Base-by-base conservation (phyloP, 2,888 invertebrate genomes). In the Sussaba pulchella region DNA sequence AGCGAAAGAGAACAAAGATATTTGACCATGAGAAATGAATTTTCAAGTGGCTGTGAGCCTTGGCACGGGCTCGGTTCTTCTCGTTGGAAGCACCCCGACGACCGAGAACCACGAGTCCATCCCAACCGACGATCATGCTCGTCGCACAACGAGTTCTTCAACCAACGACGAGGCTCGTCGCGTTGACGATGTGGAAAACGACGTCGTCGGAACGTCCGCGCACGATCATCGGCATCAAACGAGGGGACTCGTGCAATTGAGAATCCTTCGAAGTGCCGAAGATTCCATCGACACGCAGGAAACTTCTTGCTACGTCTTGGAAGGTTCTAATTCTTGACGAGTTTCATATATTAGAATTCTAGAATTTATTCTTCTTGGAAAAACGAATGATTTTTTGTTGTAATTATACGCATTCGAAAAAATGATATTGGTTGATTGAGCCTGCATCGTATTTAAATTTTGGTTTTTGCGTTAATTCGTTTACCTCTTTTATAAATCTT, bases 21-120 rank as follows among this genome's bases (percentile, higher is more conserved):
- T 74, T 67, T 89, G 87, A 91, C 88, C 88, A 86, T 90, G 89
- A 86, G 87, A 52, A 75, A 70, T 59, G 59, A 73, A 86, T 89
- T 87, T 91, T 89, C 84, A 90, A 92, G 92, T 92, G 89, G 88
- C 92, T 78, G 89, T 92, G 86, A 92, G 92, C 87, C 91, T 92
- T 85, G 92, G 91, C 76, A 84, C 87, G 78, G 92, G 92, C 82
- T 88, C 91, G 83, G 83, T 91, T 14, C 88, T 92, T 50, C 87
- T 92, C 77, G 84, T 92, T 82, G 91, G 91, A 26, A 81, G 69
- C 75, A 14, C 43, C 63, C 10, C 78, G 17, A 31, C 61, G 43
- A 14, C 71, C 24, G 14, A 54, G 69, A 52, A 69, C 43, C 14
- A 41, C 31, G 75, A 69, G 31, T 5, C 31, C 10, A 47, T 57